These are phyloP conservation scores for Natrix natrix DNA, from an alignment of 2,797 vertebrate genomes.

Conservation along the genomic window DNA sequence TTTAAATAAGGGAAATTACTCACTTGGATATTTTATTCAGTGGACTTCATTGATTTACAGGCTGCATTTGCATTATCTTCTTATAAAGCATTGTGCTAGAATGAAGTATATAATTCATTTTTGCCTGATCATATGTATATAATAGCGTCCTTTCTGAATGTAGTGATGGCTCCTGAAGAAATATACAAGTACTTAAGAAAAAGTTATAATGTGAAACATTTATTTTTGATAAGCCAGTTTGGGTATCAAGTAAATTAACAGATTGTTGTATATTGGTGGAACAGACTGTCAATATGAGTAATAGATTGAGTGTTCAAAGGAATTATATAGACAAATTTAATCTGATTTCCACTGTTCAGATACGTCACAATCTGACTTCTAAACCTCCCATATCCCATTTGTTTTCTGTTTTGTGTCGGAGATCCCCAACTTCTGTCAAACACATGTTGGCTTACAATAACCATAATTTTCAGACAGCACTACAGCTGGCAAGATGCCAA, in stretches of 20 bases:
- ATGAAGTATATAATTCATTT: not conserved
- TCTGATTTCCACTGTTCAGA: fast-evolving
- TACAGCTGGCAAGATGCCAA: not conserved
- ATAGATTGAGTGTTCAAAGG: not conserved
- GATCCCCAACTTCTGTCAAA: not conserved
- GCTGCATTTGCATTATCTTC: slow-evolving; percentile 12
- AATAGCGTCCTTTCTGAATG: not conserved
- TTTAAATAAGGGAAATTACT: not conserved
- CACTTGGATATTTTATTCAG: not conserved
- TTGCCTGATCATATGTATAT: not conserved
- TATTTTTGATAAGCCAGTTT: not conserved
- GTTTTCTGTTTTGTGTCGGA: not conserved
- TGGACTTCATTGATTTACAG: not conserved
- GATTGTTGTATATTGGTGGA: not conserved
- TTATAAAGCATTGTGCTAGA: not conserved
- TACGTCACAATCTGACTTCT: not conserved
- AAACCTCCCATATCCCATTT: not conserved
- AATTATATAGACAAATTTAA: not conserved
- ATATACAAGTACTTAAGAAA: not conserved
- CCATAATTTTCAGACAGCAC: not conserved
- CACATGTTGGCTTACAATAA: not conserved
- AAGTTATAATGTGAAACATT: not conserved
- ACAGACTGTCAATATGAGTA: not conserved
- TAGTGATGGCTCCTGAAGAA: not conserved
- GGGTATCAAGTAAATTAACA: not conserved